These are phyloP conservation scores for Holacanthus passer DNA, from an alignment of 2,113 vertebrate genomes.

Conservation along the genomic window DNA sequence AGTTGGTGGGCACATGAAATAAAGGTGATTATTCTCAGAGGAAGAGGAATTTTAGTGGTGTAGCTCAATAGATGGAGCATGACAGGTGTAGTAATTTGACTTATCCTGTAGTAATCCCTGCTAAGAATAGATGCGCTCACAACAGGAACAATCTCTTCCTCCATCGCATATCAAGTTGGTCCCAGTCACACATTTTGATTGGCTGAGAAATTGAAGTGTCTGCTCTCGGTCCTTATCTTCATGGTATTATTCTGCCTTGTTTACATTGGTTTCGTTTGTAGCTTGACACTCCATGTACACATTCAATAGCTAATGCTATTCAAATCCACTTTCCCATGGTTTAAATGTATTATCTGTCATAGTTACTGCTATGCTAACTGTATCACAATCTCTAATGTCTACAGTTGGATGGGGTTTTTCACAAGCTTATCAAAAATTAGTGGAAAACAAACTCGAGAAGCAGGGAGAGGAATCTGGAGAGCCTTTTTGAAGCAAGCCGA, in stretches of 20 bases:
- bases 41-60: not conserved
- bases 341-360: constrained; percentile 14
- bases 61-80: not conserved
- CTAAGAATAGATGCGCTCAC: constrained; percentile 18
- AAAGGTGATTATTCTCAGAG: not conserved
- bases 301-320: constrained; percentile 29
- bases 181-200: constrained; percentile 25
- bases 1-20: not conserved
- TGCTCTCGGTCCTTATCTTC: constrained; percentile 1
- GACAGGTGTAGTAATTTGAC: constrained; percentile 10
- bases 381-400: constrained; percentile 24
- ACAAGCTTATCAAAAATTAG: constrained; percentile 17
- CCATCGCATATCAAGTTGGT: constrained; percentile 12
- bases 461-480: not conserved
- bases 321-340: constrained; percentile 31
- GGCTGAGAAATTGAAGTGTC: constrained; percentile 27
- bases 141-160: constrained; percentile 9
- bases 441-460: constrained; percentile 22
- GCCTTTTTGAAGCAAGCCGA: constrained; percentile 6
- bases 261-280: constrained; percentile 42
- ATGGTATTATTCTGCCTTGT: constrained; percentile 30
- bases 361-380: constrained; percentile 20
- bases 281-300: constrained; percentile 9
- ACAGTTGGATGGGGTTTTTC: constrained; percentile 11
- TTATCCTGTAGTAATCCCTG: constrained; percentile 32